These are phyloP conservation scores for Brienomyrus longianalis DNA, from an alignment of 2,113 vertebrate species.

Conservation along the genomic window DNA sequence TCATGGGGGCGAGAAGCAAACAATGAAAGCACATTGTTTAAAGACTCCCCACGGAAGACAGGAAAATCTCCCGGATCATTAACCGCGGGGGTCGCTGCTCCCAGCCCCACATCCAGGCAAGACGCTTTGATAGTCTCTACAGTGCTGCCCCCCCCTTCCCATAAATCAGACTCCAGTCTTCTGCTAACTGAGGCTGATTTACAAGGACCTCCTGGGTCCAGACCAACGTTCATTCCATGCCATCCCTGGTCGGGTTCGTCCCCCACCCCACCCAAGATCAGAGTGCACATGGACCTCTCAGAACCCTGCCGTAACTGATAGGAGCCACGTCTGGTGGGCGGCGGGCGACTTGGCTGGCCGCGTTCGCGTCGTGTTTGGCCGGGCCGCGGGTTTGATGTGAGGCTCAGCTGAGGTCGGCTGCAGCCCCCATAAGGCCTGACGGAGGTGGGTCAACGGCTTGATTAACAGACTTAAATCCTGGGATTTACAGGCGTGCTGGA, in stretches of 20 bases:
- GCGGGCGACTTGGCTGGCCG: background rate
- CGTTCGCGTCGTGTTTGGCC: background rate
- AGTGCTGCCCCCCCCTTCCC: conserved; percentile 45
- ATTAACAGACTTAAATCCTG: conserved; percentile 17
- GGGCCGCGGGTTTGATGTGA: background rate
- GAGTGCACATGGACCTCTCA: conserved; percentile 56
- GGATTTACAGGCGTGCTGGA: conserved; percentile 24
- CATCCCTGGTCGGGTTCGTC: conserved; percentile 13
- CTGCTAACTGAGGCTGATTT: conserved; percentile 68
- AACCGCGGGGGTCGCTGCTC: conserved; percentile 15
- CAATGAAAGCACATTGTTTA: conserved; percentile 17
- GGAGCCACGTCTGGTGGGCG: background rate
- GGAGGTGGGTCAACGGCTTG: conserved; percentile 5
- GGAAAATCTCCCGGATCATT: conserved; percentile 12
- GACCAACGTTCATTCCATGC: conserved; percentile 51
- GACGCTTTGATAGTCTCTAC: conserved; percentile 47
- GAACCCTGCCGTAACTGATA: background rate
- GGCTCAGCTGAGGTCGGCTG: background rate
- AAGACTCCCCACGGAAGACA: background rate
- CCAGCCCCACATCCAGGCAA: conserved; percentile 37
- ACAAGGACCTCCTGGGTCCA: conserved; percentile 54
- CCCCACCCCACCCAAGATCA: background rate
- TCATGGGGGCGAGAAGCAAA: conserved; percentile 5
- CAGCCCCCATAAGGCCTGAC: background rate
- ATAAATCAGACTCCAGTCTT: conserved; percentile 63